Evolutionary conservation across 2,113 vertebrate genomes (phyloP).

Genomic region (Caranx melampygus): DNA sequence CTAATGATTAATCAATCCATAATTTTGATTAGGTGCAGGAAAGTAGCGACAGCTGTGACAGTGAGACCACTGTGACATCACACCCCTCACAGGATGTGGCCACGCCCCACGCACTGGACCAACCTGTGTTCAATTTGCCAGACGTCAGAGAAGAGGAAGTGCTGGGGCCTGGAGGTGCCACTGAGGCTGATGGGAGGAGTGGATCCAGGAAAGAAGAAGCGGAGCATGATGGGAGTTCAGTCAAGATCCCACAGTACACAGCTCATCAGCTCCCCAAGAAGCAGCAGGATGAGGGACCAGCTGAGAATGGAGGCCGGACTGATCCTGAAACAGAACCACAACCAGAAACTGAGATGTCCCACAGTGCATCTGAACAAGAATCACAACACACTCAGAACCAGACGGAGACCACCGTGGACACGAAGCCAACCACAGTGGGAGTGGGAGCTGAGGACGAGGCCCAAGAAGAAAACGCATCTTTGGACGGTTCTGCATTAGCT

Average conservation of each 20-base stretch:
- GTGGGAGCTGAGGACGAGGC: neutral
- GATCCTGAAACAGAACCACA: conserved; percentile 30
- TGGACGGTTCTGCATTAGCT: neutral
- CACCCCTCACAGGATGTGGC: conserved; percentile 85
- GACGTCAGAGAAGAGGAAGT: conserved; percentile 73
- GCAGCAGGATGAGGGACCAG: neutral
- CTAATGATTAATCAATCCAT: neutral
- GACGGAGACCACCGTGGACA: neutral
- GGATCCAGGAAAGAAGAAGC: conserved; percentile 63
- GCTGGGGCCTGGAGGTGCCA: neutral
- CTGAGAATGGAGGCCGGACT: neutral
- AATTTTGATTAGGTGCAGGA: conserved; percentile 87
- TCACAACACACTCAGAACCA: conserved; percentile 10
- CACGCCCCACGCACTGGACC: conserved; percentile 82
- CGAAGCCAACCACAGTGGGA: neutral
- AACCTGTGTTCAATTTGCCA: conserved; percentile 83
- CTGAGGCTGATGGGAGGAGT: conserved; percentile 17
- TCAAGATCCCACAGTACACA: conserved; percentile 82
- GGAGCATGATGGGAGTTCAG: conserved; percentile 41
- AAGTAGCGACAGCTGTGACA: conserved; percentile 97
- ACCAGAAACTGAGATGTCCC: neutral
- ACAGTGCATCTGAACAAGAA: conserved; percentile 16
- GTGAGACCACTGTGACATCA: conserved; percentile 93
- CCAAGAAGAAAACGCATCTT: neutral
- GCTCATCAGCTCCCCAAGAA: conserved; percentile 85